phyloP scores from a whole-genome alignment of 2,888 invertebrate species.

The Pachycephus smyrnensis region DNA sequence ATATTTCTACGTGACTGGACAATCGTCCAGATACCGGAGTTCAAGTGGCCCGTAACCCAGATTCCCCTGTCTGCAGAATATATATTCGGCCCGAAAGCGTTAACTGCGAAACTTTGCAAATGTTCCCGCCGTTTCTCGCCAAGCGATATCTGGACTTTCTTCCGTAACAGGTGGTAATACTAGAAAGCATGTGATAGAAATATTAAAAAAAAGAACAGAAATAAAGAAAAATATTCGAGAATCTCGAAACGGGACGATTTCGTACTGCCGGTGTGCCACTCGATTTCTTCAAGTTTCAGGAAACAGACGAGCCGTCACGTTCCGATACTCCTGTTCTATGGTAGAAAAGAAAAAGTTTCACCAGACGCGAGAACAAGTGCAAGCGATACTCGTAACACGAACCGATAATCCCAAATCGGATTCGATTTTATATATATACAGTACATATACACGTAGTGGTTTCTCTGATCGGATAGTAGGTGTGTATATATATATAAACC shows the following conservation, averaged over 20 bases:
- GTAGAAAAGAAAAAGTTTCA: not conserved
- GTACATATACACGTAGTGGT: not conserved
- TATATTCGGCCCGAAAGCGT: not conserved
- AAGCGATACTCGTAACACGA: not conserved
- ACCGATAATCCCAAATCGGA: not conserved
- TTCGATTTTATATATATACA: not conserved
- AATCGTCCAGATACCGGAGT: conserved; percentile 30
- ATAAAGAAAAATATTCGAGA: not conserved
- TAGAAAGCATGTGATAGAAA: not conserved
- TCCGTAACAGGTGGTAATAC: not conserved
- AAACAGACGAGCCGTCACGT: not conserved
- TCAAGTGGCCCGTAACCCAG: conserved; percentile 39
- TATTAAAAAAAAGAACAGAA: not conserved
- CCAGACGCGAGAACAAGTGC: not conserved
- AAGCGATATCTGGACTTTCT: not conserved
- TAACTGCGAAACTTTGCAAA: not conserved
- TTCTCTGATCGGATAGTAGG: not conserved
- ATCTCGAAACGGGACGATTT: not conserved
- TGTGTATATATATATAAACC: not conserved
- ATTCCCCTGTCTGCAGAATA: conserved; percentile 16
- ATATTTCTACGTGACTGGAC: conserved; percentile 41
- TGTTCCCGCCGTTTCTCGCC: not conserved
- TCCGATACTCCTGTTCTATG: not conserved
- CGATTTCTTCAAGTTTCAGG: not conserved
- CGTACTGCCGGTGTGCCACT: not conserved